A percentile compares a stretch with the other conserved stretches of the same genome.
Conservation (phyloP, 2,113 vertebrate genomes). For the Pteronura brasiliensis region DNA sequence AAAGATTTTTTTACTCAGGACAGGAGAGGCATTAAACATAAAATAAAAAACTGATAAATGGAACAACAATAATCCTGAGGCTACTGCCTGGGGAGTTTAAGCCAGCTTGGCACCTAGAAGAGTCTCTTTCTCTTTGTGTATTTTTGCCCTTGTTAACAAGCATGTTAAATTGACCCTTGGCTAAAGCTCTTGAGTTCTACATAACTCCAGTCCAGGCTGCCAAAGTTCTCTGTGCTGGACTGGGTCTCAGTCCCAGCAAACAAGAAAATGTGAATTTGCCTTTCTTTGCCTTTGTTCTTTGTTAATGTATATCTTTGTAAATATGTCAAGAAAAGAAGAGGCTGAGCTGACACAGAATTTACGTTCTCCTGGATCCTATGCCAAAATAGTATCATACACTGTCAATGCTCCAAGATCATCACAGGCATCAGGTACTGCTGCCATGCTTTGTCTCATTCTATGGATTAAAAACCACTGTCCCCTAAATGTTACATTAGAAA, state of each 20-base stretch:
- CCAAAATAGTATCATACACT: neutral
- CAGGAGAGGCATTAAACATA: neutral
- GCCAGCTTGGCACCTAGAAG: neutral
- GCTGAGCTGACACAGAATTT: neutral
- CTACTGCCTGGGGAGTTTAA: neutral
- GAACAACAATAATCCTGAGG: neutral
- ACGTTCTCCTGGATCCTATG: neutral
- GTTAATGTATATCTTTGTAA: neutral
- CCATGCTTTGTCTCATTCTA: neutral
- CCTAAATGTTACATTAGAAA: neutral
- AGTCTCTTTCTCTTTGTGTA: neutral
- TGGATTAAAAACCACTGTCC: neutral
- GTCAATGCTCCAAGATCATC: neutral
- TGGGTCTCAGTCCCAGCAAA: neutral
- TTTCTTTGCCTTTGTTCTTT: constrained; percentile 1
- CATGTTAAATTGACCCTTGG: neutral
- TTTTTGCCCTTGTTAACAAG: neutral
- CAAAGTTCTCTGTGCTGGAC: neutral
- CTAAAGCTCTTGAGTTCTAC: neutral
- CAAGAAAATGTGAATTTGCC: neutral
- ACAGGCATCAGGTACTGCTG: neutral
- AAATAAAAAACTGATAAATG: neutral
- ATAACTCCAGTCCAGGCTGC: neutral
- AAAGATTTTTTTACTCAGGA: neutral
- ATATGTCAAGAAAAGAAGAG: neutral